Evolutionary conservation across 2,113 vertebrate genomes (phyloP), one percentile per base, ranked within the genome.

Genomic region (Monopterus albus): DNA sequence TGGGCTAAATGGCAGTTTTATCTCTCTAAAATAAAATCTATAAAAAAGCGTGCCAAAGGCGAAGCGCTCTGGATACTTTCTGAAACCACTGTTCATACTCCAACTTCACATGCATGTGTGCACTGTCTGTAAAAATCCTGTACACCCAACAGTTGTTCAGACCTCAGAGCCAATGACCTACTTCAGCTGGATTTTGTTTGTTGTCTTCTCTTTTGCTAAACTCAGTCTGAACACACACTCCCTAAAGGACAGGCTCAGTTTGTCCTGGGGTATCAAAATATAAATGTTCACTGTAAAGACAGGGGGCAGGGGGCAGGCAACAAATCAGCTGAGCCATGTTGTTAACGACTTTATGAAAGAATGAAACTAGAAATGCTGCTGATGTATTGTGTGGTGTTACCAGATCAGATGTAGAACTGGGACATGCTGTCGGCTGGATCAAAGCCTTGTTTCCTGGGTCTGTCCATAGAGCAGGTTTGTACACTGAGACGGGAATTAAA

Each of bases 121-220:
- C 17, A 13, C 55, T 43, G 26, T 47, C 46, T 58, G 40, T 18
- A 10, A 53, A 15, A 7, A 3, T 38, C 26, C 12, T 64, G 23
- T 40, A 59, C 25, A 50, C 51, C 17, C 20, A 51, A 55, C 36
- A 11, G 13, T 39, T 69, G 75, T 50, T 81, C 21, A 36, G 8
- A 78, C 70, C 82, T 61, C 73, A 64, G 79, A 52, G 60, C 75
- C 25, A 35, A 68, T 92, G 91, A 91, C 91, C 89, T 88, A 89
- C 81, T 86, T 90, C 81, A 72, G 77, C 65, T 65, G 58, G 57
- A 65, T 81, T 68, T 49, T 75, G 59, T 75, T 78, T 69, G 78
- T 59, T 70, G 67, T 75, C n/a, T n/a, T 81, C 81, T 69, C 62
- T 75, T 75, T 72, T 66, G 47, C 56, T 57, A 76, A 35, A 38